Percentiles rank a stretch among this genome's conserved stretches.
Conservation (phyloP, 1,140 invertebrate genomes). For the Bombus turneri region DNA sequence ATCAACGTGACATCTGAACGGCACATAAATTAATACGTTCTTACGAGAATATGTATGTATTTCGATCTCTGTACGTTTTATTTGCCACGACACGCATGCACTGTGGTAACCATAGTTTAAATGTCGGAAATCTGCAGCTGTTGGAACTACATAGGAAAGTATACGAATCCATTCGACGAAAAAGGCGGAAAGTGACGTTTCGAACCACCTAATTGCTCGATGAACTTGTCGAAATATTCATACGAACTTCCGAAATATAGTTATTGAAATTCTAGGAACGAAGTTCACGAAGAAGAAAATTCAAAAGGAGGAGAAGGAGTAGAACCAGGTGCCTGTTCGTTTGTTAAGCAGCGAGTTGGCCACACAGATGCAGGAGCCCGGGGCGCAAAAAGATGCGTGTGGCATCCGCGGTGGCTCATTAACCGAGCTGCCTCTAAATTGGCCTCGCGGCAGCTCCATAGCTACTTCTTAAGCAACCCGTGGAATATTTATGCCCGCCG, state of each 20-base stretch:
- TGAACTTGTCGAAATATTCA: background rate
- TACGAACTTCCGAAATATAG: background rate
- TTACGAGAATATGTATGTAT: too few species aligned
- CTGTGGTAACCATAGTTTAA: too few species aligned
- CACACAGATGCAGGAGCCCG: constrained; percentile 67
- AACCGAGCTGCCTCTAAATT: constrained; percentile 80
- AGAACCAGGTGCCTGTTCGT: constrained; percentile 62
- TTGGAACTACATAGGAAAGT: too few species aligned
- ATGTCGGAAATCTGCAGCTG: too few species aligned
- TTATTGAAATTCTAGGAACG: constrained; percentile 2
- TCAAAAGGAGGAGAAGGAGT: constrained; percentile 10
- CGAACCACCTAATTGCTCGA: background rate
- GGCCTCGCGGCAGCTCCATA: constrained; percentile 75
- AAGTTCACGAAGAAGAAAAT: background rate
- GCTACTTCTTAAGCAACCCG: constrained; percentile 70
- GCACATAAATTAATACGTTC: too few species aligned
- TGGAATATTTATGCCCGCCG: constrained; percentile 77
- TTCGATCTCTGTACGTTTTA: too few species aligned
- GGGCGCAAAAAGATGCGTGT: constrained; percentile 76
- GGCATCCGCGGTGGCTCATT: constrained; percentile 79
- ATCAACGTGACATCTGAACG: too few species aligned
- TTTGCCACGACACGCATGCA: too few species aligned
- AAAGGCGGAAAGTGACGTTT: too few species aligned
- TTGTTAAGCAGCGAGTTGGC: constrained; percentile 63
- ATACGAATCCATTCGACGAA: too few species aligned